Conservation (phyloP, 2,113 vertebrate genomes). For the Onychorhynchus coronatus region DNA sequence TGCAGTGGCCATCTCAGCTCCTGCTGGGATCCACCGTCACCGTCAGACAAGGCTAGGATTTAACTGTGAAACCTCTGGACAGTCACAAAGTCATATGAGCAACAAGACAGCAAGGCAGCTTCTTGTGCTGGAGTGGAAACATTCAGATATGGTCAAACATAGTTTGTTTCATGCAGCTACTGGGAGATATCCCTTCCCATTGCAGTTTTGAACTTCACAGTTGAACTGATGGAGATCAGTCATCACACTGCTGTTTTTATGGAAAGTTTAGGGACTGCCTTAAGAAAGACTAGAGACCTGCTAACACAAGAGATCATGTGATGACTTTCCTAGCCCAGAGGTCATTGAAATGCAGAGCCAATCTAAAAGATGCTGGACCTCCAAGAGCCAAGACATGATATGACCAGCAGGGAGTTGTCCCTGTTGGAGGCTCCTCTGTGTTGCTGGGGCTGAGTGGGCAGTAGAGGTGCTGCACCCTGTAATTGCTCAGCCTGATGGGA, state of each 20-base stretch:
- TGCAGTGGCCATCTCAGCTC: slow-evolving; percentile 49
- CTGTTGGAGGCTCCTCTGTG: not conserved
- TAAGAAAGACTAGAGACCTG: not conserved
- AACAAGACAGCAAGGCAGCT: not conserved
- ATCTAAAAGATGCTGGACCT: not conserved
- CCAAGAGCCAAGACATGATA: not conserved
- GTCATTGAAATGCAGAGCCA: not conserved
- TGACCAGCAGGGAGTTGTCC: accelerated
- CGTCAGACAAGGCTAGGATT: not conserved
- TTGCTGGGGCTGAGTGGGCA: not conserved
- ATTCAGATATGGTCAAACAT: not conserved
- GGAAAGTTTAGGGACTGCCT: not conserved
- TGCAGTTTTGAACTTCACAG: not conserved
- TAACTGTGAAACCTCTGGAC: not conserved
- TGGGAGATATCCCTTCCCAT: not conserved
- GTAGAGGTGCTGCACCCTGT: not conserved
- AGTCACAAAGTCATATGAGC: not conserved
- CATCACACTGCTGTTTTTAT: not conserved
- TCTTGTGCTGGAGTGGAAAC: not conserved
- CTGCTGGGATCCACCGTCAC: not conserved
- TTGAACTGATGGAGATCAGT: not conserved
- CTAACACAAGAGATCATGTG: not conserved
- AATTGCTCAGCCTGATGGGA: not conserved
- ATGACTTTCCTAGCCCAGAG: accelerated
- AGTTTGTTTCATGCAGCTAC: not conserved